A percentile compares a stretch with the other conserved stretches of the same genome.
phyloP scores from a whole-genome alignment of 2,888 invertebrate genomes.

The Drosophila mayaguana region DNA sequence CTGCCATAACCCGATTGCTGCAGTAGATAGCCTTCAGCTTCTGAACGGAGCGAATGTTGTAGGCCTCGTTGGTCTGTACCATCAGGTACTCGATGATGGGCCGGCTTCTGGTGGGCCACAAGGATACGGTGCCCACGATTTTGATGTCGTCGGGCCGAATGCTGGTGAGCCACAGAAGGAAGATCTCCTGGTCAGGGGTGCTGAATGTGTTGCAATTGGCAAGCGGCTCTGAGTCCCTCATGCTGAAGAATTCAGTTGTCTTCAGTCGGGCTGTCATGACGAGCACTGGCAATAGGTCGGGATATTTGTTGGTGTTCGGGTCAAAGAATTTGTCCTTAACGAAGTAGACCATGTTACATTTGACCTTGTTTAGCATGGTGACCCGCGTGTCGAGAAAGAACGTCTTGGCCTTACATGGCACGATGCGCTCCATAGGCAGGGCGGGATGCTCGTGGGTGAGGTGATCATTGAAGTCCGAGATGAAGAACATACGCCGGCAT shows the following conservation, averaged over 20 bases:
- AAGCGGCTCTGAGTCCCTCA: not conserved
- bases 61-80: constrained; percentile 76
- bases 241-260: constrained; percentile 50
- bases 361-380: constrained; percentile 56
- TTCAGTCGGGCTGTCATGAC: constrained; percentile 78
- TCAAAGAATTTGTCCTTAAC: constrained; percentile 74
- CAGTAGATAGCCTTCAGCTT: constrained; percentile 53
- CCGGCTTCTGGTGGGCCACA: constrained; percentile 68
- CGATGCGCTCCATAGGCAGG: constrained; percentile 79
- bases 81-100: constrained; percentile 55
- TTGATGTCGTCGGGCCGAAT: constrained; percentile 64
- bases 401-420: constrained; percentile 69
- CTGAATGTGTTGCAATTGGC: rapidly evolving
- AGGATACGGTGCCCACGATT: constrained; percentile 68
- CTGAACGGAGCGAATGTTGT: constrained; percentile 73
- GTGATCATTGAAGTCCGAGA: constrained; percentile 81
- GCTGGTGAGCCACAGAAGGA: constrained; percentile 82
- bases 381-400: constrained; percentile 77
- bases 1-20: constrained; percentile 68
- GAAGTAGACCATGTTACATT: constrained; percentile 77
- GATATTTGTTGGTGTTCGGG: constrained; percentile 63
- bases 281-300: constrained; percentile 77
- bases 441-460: constrained; percentile 72
- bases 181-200: constrained; percentile 42
- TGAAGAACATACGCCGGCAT: constrained; percentile 71